Base-by-base conservation (phyloP, 2,888 invertebrate species). In the Parapristionchus giblindavisi region DNA sequence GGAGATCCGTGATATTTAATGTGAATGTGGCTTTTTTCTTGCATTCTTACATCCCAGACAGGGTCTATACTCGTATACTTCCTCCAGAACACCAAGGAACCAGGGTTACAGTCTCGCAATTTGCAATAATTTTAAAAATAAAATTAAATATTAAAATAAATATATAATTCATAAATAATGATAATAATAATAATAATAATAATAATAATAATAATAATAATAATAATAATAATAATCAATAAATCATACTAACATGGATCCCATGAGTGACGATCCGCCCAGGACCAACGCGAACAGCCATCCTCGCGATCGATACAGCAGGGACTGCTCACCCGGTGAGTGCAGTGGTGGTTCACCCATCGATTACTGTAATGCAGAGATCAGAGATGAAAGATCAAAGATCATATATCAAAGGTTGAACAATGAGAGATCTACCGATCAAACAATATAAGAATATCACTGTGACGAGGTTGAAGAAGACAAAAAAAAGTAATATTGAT, bases 181-280 rank as follows among this genome's bases (percentile, higher is more conserved):
- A n/a, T n/a, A n/a, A n/a, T n/a, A 68, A 27, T 52, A 48, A 54
- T 40, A 72, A 56, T 52, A 66, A 24, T 11, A n/a, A n/a, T n/a
- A n/a, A n/a, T n/a, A n/a, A n/a, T n/a, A n/a, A n/a, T n/a, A n/a
- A n/a, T n/a, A n/a, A n/a, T n/a, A n/a, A n/a, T n/a, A n/a, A n/a
- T n/a, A n/a, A n/a, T n/a, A n/a, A n/a, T n/a, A n/a, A n/a, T n/a
- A n/a, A n/a, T n/a, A n/a, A n/a, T n/a, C n/a, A n/a, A 43, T 8
- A 17, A 14, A 17, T 8, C 17, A 17, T 27, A 63, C 63, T 40
- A 17, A 66, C 66, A 66, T 48, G 32, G 34, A 48, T 51, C 66
- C 66, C 66, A 66, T 66, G 8, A 66, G 24, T 32, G 34, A 36
- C 21, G 66, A 66, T 51, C 70, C 54, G 36, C 52, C 27, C 27